These are phyloP conservation scores for Onychostoma macrolepis DNA, from an alignment of 2,113 vertebrate species.

Conservation along the genomic window DNA sequence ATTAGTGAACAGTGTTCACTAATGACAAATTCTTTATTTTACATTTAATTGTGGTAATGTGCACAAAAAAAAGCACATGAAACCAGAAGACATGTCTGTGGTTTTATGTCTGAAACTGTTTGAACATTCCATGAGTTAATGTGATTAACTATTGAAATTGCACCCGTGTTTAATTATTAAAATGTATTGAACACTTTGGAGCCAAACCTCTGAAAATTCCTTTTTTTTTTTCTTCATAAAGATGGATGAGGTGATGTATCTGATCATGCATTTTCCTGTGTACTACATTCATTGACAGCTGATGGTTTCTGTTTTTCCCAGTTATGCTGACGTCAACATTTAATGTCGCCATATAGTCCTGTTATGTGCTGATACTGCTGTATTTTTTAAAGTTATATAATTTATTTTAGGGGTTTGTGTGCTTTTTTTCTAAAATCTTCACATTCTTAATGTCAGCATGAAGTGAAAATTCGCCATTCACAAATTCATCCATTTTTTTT, in stretches of 20 bases:
- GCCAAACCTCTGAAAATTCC: constrained; percentile 31
- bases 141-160: neutral
- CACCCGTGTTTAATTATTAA: constrained; percentile 49
- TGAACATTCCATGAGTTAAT: neutral
- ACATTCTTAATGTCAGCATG: neutral
- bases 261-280: neutral
- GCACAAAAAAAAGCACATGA: neutral
- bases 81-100: neutral
- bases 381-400: neutral
- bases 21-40: neutral
- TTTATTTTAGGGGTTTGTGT: neutral
- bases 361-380: neutral
- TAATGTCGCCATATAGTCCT: neutral
- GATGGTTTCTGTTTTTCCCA: neutral
- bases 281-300: neutral
- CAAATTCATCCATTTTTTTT: too few species aligned
- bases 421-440: neutral
- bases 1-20: neutral
- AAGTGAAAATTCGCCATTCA: neutral
- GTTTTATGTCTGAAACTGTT: neutral
- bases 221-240: neutral
- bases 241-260: neutral
- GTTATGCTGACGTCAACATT: neutral
- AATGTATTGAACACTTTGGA: constrained; percentile 4
- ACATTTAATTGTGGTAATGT: neutral